These are phyloP conservation scores for Nebria ingens DNA, from an alignment of 1,140 invertebrate species.

Conservation along the genomic window DNA sequence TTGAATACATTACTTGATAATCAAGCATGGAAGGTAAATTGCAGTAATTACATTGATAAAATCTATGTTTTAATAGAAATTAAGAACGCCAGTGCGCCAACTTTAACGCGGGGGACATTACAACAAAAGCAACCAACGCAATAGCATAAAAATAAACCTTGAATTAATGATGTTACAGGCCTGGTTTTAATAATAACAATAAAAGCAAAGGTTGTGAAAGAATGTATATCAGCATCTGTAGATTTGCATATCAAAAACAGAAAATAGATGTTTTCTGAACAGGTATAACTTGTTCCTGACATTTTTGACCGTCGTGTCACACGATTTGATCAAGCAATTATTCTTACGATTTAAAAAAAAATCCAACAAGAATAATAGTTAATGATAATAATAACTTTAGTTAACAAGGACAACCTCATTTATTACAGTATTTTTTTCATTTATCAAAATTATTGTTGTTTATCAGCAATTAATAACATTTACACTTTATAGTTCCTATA, in stretches of 20 bases:
- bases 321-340: neutral
- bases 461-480: too few species aligned
- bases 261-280: neutral
- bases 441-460: too few species aligned
- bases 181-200: neutral
- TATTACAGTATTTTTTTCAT: too few species aligned
- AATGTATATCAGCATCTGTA: neutral
- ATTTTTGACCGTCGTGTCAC: neutral
- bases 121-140: neutral
- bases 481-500: too few species aligned
- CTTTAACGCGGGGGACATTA: too few species aligned
- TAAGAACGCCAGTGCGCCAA: too few species aligned
- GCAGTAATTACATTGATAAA: neutral
- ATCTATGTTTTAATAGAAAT: slow-evolving; percentile 7
- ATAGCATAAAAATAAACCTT: neutral
- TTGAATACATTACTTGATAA: neutral
- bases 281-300: neutral
- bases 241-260: neutral
- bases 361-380: too few species aligned
- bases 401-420: too few species aligned
- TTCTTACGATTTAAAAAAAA: too few species aligned
- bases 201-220: neutral
- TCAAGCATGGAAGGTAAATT: neutral
- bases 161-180: neutral
- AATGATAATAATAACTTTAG: too few species aligned